Evolutionary conservation across 2,113 vertebrate species (phyloP).

Genomic region (Dendropsophus ebraccatus): DNA sequence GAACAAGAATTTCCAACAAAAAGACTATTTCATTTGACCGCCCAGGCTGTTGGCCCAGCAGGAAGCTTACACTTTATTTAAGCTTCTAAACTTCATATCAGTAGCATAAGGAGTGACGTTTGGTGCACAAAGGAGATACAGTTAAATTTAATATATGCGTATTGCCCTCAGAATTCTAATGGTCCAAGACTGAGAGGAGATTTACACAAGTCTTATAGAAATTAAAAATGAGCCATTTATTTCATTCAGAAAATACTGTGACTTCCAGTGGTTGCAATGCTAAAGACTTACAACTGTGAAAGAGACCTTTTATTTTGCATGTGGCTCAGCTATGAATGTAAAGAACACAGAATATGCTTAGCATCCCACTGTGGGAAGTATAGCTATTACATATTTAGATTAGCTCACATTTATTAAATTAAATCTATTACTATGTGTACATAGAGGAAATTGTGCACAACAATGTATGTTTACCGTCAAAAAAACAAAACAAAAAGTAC

Average conservation of each 20-base stretch:
- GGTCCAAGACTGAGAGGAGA: slow-evolving; percentile 66
- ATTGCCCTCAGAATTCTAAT: slow-evolving; percentile 72
- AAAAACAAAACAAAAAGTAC: neutral
- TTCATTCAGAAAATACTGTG: slow-evolving; percentile 75
- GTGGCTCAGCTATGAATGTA: slow-evolving; percentile 67
- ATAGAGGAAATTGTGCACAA: neutral
- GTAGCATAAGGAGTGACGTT: slow-evolving; percentile 67
- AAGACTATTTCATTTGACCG: slow-evolving; percentile 69
- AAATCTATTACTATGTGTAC: slow-evolving; percentile 1
- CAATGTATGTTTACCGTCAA: neutral
- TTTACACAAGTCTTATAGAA: slow-evolving; percentile 71
- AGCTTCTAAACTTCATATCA: slow-evolving; percentile 71
- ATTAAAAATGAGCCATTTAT: slow-evolving; percentile 74
- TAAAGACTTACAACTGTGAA: slow-evolving; percentile 71
- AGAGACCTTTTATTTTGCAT: slow-evolving; percentile 76
- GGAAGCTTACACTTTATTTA: slow-evolving; percentile 68
- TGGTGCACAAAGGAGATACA: slow-evolving; percentile 73
- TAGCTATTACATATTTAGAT: slow-evolving; percentile 35
- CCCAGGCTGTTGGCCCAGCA: slow-evolving; percentile 69
- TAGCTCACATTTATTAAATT: neutral
- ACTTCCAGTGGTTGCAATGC: slow-evolving; percentile 69
- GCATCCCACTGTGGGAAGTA: slow-evolving; percentile 10
- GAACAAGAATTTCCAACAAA: slow-evolving; percentile 72
- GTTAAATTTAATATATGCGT: slow-evolving; percentile 75
- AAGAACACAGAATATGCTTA: slow-evolving; percentile 56